Evolutionary conservation across 2,888 invertebrate genomes (phyloP).

Genomic region (Xylota sylvarum): DNA sequence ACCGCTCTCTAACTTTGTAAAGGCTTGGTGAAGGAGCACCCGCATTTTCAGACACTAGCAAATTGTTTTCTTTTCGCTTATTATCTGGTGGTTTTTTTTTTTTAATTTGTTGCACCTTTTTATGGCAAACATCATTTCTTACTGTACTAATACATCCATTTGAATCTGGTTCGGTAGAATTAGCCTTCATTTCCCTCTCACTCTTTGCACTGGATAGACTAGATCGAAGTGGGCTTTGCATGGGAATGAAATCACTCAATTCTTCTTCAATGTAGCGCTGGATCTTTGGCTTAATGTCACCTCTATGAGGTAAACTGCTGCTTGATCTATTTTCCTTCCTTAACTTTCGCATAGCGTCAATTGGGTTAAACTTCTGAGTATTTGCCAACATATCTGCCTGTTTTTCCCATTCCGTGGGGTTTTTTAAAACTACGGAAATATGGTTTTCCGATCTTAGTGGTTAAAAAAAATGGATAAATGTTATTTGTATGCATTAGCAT

Average conservation of each 20-base stretch:
- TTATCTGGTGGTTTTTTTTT: conserved; percentile 21
- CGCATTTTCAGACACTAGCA: conserved; percentile 31
- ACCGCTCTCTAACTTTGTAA: conserved; percentile 79
- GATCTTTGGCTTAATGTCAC: conserved; percentile 30
- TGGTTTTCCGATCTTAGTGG: conserved; percentile 26
- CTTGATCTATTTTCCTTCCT: conserved; percentile 29
- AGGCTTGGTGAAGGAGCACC: conserved; percentile 64
- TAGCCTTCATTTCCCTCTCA: neutral
- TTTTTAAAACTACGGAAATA: conserved; percentile 40
- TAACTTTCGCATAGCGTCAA: conserved; percentile 79
- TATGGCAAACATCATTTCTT: neutral
- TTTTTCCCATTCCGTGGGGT: conserved; percentile 83
- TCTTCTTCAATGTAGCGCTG: conserved; percentile 50
- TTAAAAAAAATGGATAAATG: conserved; percentile 12
- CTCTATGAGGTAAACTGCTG: conserved; percentile 11
- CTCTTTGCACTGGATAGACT: conserved; percentile 51
- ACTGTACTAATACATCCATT: neutral
- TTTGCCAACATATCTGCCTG: conserved; percentile 82
- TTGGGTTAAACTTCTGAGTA: conserved; percentile 81
- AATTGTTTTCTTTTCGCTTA: conserved; percentile 29
- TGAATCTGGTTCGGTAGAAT: neutral
- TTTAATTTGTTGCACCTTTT: conserved; percentile 9
- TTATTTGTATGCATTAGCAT: neutral
- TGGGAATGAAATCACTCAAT: conserved; percentile 30
- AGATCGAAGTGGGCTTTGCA: conserved; percentile 25